Base-by-base conservation (phyloP, 2,113 vertebrate species). In the Ursus arctos region DNA sequence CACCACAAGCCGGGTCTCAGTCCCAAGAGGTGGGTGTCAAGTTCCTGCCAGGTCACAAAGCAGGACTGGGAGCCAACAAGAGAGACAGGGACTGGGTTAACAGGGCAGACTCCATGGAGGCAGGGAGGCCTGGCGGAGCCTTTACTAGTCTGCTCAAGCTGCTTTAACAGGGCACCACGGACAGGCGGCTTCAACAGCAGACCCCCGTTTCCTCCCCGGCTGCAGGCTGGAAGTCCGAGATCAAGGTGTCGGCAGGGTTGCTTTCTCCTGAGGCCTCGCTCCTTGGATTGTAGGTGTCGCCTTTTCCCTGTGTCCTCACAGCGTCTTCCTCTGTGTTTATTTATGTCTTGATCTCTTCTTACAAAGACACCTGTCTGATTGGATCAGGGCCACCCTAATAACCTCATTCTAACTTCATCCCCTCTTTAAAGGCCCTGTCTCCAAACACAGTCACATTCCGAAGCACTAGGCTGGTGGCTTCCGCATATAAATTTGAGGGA, bases 21-120 rank as follows among this genome's bases (percentile, higher is more conserved):
- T 59, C 11, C 31, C 57, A 28, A 26, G 4, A 11, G 31, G 40
- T 33, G 31, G 26, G 43, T 9, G 2, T 18, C 65, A 33, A 22
- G 51, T 14, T 7, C n/a, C 14, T 2, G 3, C 33, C 11, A 21
- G 22, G 71, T 2, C 5, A n/a, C 33, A 16, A n/a, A 18, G 4
- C 18, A 1, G 36, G 13, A 5, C 59, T 5, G 72, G 33, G 43
- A 28, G 43, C 21, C 1, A 7, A 63, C 43, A 36, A 9, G 22
- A 14, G 1, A 4, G 11, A 65, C 0, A 16, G 12, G 5, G 26
- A 1, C 4, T 0, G 0, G 33, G 24, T 0, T 3, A 8, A 0
- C 26, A 4, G 40, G 7, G 63, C 61, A n/a, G 83, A 0, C 53
- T 31, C 24, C 33, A 31, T 0, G 18, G 40, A 33, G 40, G 51